Base-by-base conservation (phyloP, 2,113 vertebrate genomes). In the Gymnorhina tibicen region DNA sequence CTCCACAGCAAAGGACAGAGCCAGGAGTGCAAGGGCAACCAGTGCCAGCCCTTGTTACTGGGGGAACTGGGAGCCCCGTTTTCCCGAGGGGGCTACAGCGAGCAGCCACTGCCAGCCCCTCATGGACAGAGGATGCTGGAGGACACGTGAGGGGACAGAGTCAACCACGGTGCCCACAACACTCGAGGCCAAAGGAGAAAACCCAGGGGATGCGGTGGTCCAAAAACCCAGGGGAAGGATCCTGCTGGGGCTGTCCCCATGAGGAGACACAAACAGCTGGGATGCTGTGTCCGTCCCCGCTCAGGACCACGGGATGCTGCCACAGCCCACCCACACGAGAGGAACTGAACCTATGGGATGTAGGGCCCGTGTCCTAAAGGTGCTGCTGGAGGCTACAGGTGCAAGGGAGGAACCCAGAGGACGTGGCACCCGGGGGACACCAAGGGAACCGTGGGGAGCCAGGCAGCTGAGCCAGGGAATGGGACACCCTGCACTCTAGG, bases 371-470 rank as follows among this genome's bases (percentile, higher is more conserved):
- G 11, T 14, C 16, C 1, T 8, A 69, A 15, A n/a, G 22, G n/a
- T 2, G 58, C n/a, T 53, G 46, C 49, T 27, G 41, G 53, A 52
- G 22, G 16, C 32, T 7, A 5, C 0, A 0, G 37, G 17, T 16
- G 30, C 5, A 5, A 52, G 18, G 11, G 14, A 20, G 27, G 49
- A 44, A 28, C 15, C 13, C 49, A 2, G 13, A 7, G 30, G 3
- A 47, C 0, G 0, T 0, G 39, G 26, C 13, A 6, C 23, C 16
- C 37, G 0, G 19, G 15, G 26, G 13, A 23, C 18, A 32, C n/a
- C 52, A 35, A 2, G 0, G 30, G 74, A n/a, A 41, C 20, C 11
- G 9, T 0, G 0, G 21, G 27, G 6, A 78, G 11, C 35, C 64
- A 41, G 10, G 42, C 7, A 32, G 42, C 47, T 22, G n/a, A 52